Conservation (phyloP, 2,113 vertebrate species). For the Nicator chloris region DNA sequence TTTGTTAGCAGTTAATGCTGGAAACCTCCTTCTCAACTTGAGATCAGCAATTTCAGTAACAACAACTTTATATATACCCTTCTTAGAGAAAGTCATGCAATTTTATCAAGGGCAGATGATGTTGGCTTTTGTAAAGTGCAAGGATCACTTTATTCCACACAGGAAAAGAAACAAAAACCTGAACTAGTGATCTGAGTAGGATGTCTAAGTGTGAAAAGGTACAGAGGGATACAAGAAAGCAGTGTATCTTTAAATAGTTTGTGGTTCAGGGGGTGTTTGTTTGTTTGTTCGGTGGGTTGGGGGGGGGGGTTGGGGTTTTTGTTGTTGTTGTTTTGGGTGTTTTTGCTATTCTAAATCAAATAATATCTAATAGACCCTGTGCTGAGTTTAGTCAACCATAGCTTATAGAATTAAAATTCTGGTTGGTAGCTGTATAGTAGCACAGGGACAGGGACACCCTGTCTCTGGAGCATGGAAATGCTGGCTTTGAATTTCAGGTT, state of each 20-base stretch:
- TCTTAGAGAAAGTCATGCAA: background rate
- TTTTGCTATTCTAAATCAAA: constrained; percentile 61
- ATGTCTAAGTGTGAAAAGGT: background rate
- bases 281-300: too few relatives aligned
- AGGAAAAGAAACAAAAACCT: background rate
- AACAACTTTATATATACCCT: background rate
- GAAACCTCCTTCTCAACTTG: background rate
- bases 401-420: constrained; percentile 72
- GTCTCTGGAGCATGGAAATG: constrained; percentile 40
- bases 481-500: constrained; percentile 71
- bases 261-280: background rate
- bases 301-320: too few relatives aligned
- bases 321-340: background rate
- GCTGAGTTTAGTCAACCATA: constrained; percentile 73
- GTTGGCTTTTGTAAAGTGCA: background rate
- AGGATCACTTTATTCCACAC: background rate
- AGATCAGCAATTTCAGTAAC: background rate
- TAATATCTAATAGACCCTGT: constrained; percentile 67
- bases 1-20: background rate
- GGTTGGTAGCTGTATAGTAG: constrained; percentile 64
- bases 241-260: constrained; percentile 40
- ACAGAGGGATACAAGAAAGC: constrained; percentile 4
- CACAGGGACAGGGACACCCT: constrained; percentile 58
- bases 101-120: background rate
- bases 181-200: background rate